Evolutionary conservation across 1,140 invertebrate species (phyloP), one percentile per base, ranked within the genome.

Genomic region (Archivesica marissinica): DNA sequence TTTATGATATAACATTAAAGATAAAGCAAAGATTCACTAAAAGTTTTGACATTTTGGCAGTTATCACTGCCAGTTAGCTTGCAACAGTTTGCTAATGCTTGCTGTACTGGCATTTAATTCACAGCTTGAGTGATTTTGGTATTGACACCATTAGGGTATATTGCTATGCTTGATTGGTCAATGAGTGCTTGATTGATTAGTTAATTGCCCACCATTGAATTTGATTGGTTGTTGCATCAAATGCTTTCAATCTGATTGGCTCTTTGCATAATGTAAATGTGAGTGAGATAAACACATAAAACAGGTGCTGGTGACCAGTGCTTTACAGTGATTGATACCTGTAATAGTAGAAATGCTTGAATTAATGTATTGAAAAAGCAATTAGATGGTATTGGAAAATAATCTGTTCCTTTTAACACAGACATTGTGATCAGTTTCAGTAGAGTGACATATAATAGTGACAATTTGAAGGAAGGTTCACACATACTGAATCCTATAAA

Each of bases 301-400:
- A 13, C 28, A 15, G 2, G 15, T 44, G 50, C 35, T 64, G 59
- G 25, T 72, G 9, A 72, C 41, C 28, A 44, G 44, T 72, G 25
- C 33, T 72, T 50, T 47, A 72, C 68, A 52, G 68, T 72, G 50
- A 47, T 4, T 7, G 50, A 11, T 72, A 17, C 2, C 17, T 25
- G 28, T 47, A 47, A 47, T 44, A n/a, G 25, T 6, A 33, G 30
- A 72, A 72, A 30, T 72, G 44, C 20, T 47, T 50, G 41, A 44
- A 47, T 68, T 47, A 30, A 44, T 72, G 68, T 72, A 72, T 72
- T 72, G 68, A 44, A 30, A 47, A 23, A 72, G 39, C 33, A 72
- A 72, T 72, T 72, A 64, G 77, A 25, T 11, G 47, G 41, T 66
- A 68, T 79, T 79, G 77, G 59, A 78, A 59, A 78, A 47, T 66